Percentiles rank a stretch among this genome's conserved stretches.
These are phyloP conservation scores for Tribolium castaneum DNA, from an alignment of 1,140 invertebrate species.

Conservation along the genomic window DNA sequence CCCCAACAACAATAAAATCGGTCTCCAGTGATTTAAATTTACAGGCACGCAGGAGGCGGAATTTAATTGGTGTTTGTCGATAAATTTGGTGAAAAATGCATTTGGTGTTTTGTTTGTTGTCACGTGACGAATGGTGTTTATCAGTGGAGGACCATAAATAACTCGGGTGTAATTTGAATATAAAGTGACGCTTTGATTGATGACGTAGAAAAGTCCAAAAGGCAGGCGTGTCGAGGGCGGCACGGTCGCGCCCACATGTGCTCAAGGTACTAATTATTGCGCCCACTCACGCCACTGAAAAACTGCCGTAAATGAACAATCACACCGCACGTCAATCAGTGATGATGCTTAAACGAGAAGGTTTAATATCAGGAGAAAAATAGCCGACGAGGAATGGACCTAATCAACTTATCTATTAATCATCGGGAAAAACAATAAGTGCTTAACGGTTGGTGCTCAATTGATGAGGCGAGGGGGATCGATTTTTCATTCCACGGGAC, in stretches of 20 bases:
- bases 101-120: not conserved
- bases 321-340: constrained; percentile 13
- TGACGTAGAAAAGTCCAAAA: constrained; percentile 25
- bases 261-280: constrained; percentile 37
- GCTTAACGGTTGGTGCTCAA: not conserved
- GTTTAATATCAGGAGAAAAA: constrained; percentile 2
- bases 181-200: constrained; percentile 42
- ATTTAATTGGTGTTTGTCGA: not conserved
- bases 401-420: constrained; percentile 24
- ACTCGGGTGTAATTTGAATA: constrained; percentile 34
- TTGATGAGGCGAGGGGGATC: not conserved
- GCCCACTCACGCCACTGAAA: constrained; percentile 33
- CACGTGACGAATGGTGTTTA: not conserved
- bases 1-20: not conserved
- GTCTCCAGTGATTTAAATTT: not conserved
- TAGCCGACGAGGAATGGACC: not conserved
- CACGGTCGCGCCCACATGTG: constrained; percentile 32
- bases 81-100: not conserved
- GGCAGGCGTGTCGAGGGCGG: constrained; percentile 38
- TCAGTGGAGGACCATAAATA: not conserved
- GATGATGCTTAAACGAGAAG: not conserved
- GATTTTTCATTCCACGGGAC: not conserved
- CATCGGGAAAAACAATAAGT: constrained; percentile 24
- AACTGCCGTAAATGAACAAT: constrained; percentile 34
- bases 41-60: not conserved